Percentiles rank a stretch among this genome's conserved stretches.
These are phyloP conservation scores for Acanthopagrus latus DNA, from an alignment of 2,797 vertebrate genomes.

Conservation along the genomic window DNA sequence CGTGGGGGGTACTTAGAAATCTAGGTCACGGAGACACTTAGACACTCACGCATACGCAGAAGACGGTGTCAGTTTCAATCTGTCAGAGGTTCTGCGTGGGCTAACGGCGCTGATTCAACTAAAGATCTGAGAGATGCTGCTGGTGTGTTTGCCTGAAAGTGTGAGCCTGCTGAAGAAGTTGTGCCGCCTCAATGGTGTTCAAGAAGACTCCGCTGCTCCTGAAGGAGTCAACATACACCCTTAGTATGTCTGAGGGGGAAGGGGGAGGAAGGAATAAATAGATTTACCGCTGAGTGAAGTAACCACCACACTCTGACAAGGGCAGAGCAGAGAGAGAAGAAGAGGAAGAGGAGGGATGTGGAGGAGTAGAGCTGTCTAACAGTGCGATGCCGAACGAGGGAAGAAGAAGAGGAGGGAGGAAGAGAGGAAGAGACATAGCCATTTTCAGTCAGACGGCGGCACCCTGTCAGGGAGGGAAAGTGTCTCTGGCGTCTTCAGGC, in stretches of 20 bases:
- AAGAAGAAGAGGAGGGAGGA: conserved; percentile 17
- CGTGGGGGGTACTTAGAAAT: conserved; percentile 62
- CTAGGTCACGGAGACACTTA: conserved; percentile 73
- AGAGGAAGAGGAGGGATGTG: conserved; percentile 26
- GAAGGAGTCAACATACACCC: conserved; percentile 67
- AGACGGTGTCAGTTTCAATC: conserved; percentile 62
- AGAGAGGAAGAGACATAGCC: conserved; percentile 9
- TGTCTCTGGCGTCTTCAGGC: conserved; percentile 62
- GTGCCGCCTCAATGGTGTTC: conserved; percentile 34
- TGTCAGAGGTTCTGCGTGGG: conserved; percentile 48
- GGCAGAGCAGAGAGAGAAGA: conserved; percentile 39
- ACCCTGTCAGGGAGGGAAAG: conserved; percentile 62
- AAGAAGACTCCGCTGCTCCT: conserved; percentile 62
- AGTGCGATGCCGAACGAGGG: conserved; percentile 24
- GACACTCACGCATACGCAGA: conserved; percentile 34
- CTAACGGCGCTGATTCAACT: conserved; percentile 34
- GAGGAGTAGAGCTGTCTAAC: conserved; percentile 21
- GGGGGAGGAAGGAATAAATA: conserved; percentile 79
- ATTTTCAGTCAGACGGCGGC: conserved; percentile 37
- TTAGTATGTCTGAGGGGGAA: conserved; percentile 60
- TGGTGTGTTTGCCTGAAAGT: conserved; percentile 43
- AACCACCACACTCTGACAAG: conserved; percentile 56
- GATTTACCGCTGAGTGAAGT: conserved; percentile 78
- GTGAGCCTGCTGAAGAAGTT: conserved; percentile 38
- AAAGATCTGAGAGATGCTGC: conserved; percentile 52